These are phyloP conservation scores for Ormyrus nitidulus DNA, from an alignment of 2,888 invertebrate genomes.

Conservation along the genomic window DNA sequence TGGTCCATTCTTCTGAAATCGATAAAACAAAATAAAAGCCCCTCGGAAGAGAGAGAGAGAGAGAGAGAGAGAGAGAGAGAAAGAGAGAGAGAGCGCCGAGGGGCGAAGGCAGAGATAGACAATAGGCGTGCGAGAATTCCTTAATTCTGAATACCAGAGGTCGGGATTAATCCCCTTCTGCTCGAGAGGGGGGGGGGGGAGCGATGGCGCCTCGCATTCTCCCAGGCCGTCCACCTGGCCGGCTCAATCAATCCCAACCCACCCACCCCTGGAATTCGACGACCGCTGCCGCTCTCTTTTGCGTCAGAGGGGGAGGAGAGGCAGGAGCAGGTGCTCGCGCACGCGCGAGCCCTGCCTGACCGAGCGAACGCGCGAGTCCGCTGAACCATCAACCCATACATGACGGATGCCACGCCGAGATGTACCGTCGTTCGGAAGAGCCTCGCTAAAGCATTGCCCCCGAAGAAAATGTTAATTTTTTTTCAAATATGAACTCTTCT, in stretches of 20 bases:
- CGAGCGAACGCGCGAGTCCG: constrained; percentile 18
- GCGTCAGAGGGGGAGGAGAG: constrained; percentile 7
- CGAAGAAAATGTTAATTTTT: too few relatives aligned
- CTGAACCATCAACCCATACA: not conserved
- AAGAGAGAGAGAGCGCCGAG: not conserved
- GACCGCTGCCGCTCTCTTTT: not conserved
- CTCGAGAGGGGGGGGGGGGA: not conserved
- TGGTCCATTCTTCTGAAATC: not conserved
- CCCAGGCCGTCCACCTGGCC: constrained; percentile 43
- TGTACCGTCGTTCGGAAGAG: too few relatives aligned
- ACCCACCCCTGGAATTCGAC: constrained; percentile 34
- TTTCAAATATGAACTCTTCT: too few relatives aligned
- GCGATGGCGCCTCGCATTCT: constrained; percentile 7
- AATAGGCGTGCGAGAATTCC: not conserved
- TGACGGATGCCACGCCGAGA: too few relatives aligned
- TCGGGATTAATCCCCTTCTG: not conserved
- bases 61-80: not conserved
- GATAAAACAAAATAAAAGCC: constrained; percentile 1
- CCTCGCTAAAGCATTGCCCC: too few relatives aligned
- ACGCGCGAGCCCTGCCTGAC: not conserved
- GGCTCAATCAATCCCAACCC: constrained; percentile 42
- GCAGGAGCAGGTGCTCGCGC: constrained; percentile 22
- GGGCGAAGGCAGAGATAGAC: not conserved
- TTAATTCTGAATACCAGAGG: constrained; percentile 22
- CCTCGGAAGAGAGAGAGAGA: not conserved